Conservation (phyloP, 2,797 vertebrate genomes). For the Sebastes cheni region DNA sequence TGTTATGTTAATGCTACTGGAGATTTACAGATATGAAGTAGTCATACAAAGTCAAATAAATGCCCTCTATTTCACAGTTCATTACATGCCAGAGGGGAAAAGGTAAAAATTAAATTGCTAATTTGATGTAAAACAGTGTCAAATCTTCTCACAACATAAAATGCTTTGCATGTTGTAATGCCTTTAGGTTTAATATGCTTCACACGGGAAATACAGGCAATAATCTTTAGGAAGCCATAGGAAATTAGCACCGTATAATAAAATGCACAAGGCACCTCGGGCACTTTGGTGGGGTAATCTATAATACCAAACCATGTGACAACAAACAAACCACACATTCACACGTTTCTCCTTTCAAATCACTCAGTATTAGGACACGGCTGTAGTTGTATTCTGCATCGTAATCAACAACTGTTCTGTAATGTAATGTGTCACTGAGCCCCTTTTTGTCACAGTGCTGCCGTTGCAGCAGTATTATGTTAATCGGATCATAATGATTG, state of each 20-base stretch:
- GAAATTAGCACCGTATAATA: not conserved
- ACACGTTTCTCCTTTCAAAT: not conserved
- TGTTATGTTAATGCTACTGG: not conserved
- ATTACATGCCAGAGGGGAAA: not conserved
- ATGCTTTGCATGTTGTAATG: not conserved
- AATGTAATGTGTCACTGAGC: slow-evolving; percentile 8
- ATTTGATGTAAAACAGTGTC: not conserved
- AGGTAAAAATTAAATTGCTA: not conserved
- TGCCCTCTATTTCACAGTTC: not conserved
- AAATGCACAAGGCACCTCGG: not conserved
- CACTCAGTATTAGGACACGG: not conserved
- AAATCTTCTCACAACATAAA: not conserved
- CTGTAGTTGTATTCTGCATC: not conserved
- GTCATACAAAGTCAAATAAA: not conserved
- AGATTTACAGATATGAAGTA: not conserved
- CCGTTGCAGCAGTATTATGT: slow-evolving; percentile 29
- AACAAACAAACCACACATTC: not conserved
- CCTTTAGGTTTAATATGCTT: not conserved
- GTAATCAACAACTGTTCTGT: slow-evolving; percentile 8
- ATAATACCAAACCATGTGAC: slow-evolving; percentile 21
- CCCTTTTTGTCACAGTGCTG: slow-evolving; percentile 12
- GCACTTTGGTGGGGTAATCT: not conserved
- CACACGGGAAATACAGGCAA: not conserved
- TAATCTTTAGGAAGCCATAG: not conserved
- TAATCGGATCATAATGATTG: slow-evolving; percentile 37